Base-by-base conservation (phyloP, 92 coral and sea anemone species). In the Actinostola sp. region DNA sequence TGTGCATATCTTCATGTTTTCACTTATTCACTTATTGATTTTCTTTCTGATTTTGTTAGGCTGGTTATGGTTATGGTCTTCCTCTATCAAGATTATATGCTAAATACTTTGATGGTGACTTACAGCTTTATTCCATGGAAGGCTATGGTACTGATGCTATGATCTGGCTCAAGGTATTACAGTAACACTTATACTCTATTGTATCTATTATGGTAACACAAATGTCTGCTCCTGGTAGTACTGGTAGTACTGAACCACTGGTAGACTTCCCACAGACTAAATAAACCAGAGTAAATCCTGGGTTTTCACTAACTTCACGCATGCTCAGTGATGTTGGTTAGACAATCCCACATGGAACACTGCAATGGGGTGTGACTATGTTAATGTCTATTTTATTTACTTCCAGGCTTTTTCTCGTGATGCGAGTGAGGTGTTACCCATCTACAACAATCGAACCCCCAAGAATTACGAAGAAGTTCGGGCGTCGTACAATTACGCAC, bases 11-110 rank as follows among this genome's bases (percentile, higher is more conserved):
- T n/a, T n/a, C n/a, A n/a, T n/a, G n/a, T n/a, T n/a, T n/a, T n/a
- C n/a, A n/a, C n/a, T n/a, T n/a, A n/a, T n/a, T n/a, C n/a, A n/a
- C n/a, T n/a, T n/a, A n/a, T 57, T 57, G 63, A 57, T 57, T 57
- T 7, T 29, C 10, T 3, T 27, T 27, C 12, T 27, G 19, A 12
- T 46, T 38, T 19, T 11, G 20, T 39, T 21, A 94, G 98, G 98
- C 98, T 75, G 98, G 98, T 41, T 94, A 94, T 83, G 98, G 98
- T 42, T 94, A 91, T 71, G 98, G 98, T n/a, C 76, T 94, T 50
- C 98, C 98, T 0, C 81, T 94, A 62, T 94, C 98, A 54, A 91
- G 98, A 88, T 87, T 94, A 35, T 94, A 94, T 78, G 97, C 98
- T 48, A 91, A 89, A 65, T 94, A 94, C 84, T 91, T 94, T 80